Conservation (phyloP, 2,797 vertebrate genomes). For the Brachymystax lenok region DNA sequence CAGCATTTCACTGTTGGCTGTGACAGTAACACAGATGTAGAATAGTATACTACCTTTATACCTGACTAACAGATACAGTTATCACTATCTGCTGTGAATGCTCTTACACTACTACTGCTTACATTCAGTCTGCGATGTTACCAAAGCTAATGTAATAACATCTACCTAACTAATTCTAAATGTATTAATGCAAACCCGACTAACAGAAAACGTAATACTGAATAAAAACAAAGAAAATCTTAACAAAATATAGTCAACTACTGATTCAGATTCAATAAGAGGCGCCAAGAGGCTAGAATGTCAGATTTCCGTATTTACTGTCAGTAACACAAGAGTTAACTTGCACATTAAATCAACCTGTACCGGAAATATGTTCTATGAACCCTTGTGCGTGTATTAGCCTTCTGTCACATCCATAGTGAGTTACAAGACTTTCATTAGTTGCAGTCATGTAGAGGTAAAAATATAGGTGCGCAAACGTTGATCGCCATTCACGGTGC, state of each 20-base stretch:
- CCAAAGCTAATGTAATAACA: too few relatives aligned
- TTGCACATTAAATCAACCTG: too few relatives aligned
- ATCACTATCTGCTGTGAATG: not conserved
- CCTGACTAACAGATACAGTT: conserved; percentile 5
- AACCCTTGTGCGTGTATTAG: too few relatives aligned
- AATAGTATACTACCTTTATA: not conserved
- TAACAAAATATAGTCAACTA: not conserved
- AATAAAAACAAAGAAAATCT: not conserved
- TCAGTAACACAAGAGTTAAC: not conserved
- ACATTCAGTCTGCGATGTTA: too few relatives aligned
- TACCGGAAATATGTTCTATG: too few relatives aligned
- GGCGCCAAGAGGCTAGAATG: not conserved
- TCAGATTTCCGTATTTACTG: not conserved
- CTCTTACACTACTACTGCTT: not conserved
- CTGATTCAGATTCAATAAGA: not conserved
- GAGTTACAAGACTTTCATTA: too few relatives aligned
- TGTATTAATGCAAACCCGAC: not conserved
- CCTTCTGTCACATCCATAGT: too few relatives aligned
- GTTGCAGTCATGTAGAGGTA: too few relatives aligned
- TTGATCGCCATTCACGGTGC: too few relatives aligned
- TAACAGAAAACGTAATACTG: not conserved
- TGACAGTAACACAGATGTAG: conserved; percentile 18
- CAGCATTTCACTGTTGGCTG: conserved; percentile 67
- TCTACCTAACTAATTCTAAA: not conserved
- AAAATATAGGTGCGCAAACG: too few relatives aligned